Conservation (phyloP, 2,888 invertebrate genomes). For the Luperina nickerlii region DNA sequence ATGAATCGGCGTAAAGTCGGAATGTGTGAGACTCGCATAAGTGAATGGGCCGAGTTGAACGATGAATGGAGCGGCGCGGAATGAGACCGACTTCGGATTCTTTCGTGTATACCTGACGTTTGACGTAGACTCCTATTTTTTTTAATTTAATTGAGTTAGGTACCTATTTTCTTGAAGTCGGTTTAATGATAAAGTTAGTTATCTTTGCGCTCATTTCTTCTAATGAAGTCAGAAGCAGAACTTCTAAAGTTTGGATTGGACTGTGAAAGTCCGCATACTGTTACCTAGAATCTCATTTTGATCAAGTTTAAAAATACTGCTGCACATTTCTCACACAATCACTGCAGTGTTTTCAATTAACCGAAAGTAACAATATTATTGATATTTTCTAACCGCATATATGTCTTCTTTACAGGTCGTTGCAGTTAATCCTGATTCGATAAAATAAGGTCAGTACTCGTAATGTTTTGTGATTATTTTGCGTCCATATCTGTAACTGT, state of each 20-base stretch:
- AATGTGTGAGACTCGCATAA: constrained; percentile 58
- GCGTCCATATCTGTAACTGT: not conserved
- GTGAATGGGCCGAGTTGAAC: constrained; percentile 61
- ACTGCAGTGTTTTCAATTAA: not conserved
- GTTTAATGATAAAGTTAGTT: constrained; percentile 24
- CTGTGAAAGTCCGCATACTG: constrained; percentile 1
- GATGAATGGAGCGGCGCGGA: constrained; percentile 62
- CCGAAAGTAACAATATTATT: not conserved
- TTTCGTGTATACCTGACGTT: constrained; percentile 56
- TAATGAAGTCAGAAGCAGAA: constrained; percentile 20
- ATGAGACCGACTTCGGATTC: constrained; percentile 57
- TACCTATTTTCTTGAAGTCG: constrained; percentile 9
- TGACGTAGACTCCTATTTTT: constrained; percentile 39
- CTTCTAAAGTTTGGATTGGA: constrained; percentile 13
- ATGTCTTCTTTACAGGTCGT: constrained; percentile 31
- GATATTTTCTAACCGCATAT: not conserved
- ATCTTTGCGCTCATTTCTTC: constrained; percentile 26
- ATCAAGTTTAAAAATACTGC: constrained; percentile 6
- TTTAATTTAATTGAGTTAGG: constrained; percentile 12
- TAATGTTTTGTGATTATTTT: not conserved
- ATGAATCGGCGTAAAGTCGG: constrained; percentile 65
- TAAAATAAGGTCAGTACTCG: constrained; percentile 36
- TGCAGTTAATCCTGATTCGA: constrained; percentile 8
- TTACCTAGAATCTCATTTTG: not conserved
- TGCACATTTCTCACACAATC: not conserved